Base-by-base conservation (phyloP, 2,888 invertebrate genomes). In the Andrena chrysosceles region DNA sequence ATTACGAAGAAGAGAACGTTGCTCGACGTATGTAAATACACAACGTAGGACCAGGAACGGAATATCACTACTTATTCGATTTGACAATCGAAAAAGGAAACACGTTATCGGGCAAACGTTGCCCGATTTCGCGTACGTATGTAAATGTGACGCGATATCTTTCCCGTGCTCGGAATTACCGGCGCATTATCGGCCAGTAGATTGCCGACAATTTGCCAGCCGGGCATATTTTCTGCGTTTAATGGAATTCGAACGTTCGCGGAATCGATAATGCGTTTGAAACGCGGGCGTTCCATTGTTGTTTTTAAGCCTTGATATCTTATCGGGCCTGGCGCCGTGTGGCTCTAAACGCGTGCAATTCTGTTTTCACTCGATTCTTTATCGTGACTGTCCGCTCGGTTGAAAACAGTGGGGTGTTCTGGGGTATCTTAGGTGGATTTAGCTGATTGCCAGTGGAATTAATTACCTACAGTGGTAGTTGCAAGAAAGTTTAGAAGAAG, bases 291-390 rank as follows among this genome's bases (percentile, higher is more conserved):
- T 64, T 23, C 13, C 67, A 76, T 23, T 23, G 56, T 76, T 82
- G 73, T 56, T 79, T 72, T 72, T 10, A 31, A 62, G 20, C 13
- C 20, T 0, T 68, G 71, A 20, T 87, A 88, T 86, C 86, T 89
- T 90, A 90, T 88, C 89, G 66, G 77, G 78, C 71, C 82, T 85
- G 85, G 83, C 86, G 89, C 67, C 87, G 73, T 69, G 26, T 54
- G 52, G 48, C 42, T 20, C 35, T 56, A n/a, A 54, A 42, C 54
- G 54, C 64, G 13, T 35, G 54, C 20, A 62, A 73, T 29, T 29
- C 23, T 23, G n/a, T 54, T 56, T n/a, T 8, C 29, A 31, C 5
- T 16, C 63, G 42, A 20, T 42, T 26, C 10, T 23, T 56, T 56
- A 56, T 23, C 10, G 23, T 2, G 2, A 13, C 4, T 23, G 4